A percentile compares a stretch with the other conserved stretches of the same genome.
phyloP scores from a whole-genome alignment of 2,113 vertebrate genomes.

The Xerus inauris region DNA sequence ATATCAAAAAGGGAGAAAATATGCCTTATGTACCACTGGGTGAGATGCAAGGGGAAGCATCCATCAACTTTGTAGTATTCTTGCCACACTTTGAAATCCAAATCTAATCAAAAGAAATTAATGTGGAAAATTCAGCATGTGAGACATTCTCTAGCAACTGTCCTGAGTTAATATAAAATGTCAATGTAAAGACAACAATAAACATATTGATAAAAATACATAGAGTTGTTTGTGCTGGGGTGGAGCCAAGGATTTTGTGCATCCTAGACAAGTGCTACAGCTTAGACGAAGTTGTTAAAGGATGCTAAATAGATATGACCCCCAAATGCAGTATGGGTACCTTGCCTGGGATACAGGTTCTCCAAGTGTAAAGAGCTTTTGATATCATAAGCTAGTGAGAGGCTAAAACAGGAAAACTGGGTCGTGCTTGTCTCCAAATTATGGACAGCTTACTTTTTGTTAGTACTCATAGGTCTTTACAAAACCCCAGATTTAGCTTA shows the following conservation, averaged over 20 bases:
- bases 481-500: background rate
- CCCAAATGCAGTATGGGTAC: background rate
- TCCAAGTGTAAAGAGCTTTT: background rate
- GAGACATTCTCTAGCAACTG: background rate
- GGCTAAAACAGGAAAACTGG: background rate
- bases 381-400: background rate
- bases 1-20: background rate
- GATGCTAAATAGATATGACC: background rate
- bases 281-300: background rate
- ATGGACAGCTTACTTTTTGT: background rate
- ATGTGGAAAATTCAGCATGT: background rate
- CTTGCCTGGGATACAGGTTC: background rate
- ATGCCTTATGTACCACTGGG: background rate
- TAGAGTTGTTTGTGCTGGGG: background rate
- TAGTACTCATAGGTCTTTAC: background rate
- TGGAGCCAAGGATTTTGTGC: background rate
- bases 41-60: background rate
- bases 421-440: background rate
- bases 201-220: background rate
- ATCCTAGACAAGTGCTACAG: background rate
- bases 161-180: background rate
- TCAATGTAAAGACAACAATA: background rate
- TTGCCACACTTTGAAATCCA: background rate
- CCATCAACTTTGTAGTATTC: background rate
- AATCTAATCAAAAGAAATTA: constrained; percentile 29